Conservation (phyloP, 1,140 invertebrate species). For the Teleopsis dalmanni region DNA sequence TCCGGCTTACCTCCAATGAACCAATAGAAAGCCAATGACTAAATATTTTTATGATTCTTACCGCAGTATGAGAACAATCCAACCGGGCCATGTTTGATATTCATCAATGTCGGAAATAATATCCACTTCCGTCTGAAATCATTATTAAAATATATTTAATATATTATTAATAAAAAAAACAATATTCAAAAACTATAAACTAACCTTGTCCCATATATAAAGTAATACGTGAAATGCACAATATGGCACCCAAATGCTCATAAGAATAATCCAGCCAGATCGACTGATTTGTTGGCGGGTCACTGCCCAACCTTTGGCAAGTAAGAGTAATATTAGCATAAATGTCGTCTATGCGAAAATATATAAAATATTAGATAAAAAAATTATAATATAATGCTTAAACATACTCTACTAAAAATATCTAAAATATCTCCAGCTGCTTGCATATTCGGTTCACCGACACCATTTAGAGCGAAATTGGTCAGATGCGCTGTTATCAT, state of each 20-base stretch:
- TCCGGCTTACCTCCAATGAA: too few species aligned
- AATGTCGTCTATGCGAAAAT: conserved; percentile 11
- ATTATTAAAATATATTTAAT: conserved; percentile 1
- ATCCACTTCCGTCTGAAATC: conserved; percentile 81
- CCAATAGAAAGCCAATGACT: too few species aligned
- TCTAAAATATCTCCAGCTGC: conserved; percentile 86
- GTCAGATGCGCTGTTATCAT: conserved; percentile 83
- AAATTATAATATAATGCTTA: neutral
- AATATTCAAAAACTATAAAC: conserved; percentile 16
- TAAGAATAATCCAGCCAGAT: conserved; percentile 62
- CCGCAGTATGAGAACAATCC: conserved; percentile 70
- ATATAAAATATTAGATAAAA: neutral
- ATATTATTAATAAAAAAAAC: neutral
- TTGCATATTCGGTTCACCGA: conserved; percentile 70
- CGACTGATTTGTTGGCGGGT: conserved; percentile 80
- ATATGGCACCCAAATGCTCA: conserved; percentile 87
- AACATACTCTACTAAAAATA: conserved; percentile 74
- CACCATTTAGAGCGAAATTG: conserved; percentile 83
- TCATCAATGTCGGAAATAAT: conserved; percentile 94
- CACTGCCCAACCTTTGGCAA: conserved; percentile 96
- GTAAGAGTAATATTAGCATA: conserved; percentile 84
- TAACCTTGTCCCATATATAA: conserved; percentile 94
- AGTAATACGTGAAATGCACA: conserved; percentile 83
- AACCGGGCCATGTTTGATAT: conserved; percentile 94
- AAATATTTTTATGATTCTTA: too few species aligned